phyloP scores from a whole-genome alignment of 1,140 invertebrate species.

The Philaenus spumarius region DNA sequence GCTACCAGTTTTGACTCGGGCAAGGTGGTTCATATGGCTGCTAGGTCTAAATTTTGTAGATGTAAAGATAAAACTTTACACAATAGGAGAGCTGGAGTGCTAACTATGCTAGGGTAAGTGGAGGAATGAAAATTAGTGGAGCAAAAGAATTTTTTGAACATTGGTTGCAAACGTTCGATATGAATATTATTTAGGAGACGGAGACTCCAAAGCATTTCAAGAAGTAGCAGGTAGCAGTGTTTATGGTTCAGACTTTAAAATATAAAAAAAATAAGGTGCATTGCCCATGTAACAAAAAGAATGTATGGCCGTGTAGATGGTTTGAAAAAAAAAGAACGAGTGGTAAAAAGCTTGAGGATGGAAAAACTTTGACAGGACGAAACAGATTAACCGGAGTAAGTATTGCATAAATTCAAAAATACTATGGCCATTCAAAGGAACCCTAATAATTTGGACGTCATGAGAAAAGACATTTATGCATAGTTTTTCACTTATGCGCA shows the following conservation, averaged over 20 bases:
- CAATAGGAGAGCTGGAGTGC: conserved; percentile 15
- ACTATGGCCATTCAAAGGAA: too few species aligned
- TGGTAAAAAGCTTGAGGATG: too few species aligned
- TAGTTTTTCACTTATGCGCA: too few species aligned
- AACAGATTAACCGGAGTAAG: too few species aligned
- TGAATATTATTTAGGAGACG: conserved; percentile 18
- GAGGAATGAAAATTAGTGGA: conserved; percentile 23
- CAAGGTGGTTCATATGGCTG: conserved; percentile 16
- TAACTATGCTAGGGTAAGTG: conserved; percentile 23
- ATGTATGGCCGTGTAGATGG: too few species aligned
- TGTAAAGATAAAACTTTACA: background rate
- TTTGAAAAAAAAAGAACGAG: too few species aligned
- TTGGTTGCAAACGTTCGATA: conserved; percentile 16
- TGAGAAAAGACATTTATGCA: too few species aligned
- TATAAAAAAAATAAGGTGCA: background rate
- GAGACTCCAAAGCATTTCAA: conserved; percentile 13
- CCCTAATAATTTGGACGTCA: too few species aligned
- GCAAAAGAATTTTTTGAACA: conserved; percentile 21
- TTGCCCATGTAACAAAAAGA: background rate
- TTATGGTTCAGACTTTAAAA: background rate
- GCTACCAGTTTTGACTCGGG: conserved; percentile 11
- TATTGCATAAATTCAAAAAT: too few species aligned
- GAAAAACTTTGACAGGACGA: too few species aligned
- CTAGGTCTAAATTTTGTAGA: conserved; percentile 11
- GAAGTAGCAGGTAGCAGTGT: background rate